Percentiles rank a stretch among this genome's conserved stretches.
phyloP scores from a whole-genome alignment of 2,888 invertebrate species.

The Sinelater perroti region DNA sequence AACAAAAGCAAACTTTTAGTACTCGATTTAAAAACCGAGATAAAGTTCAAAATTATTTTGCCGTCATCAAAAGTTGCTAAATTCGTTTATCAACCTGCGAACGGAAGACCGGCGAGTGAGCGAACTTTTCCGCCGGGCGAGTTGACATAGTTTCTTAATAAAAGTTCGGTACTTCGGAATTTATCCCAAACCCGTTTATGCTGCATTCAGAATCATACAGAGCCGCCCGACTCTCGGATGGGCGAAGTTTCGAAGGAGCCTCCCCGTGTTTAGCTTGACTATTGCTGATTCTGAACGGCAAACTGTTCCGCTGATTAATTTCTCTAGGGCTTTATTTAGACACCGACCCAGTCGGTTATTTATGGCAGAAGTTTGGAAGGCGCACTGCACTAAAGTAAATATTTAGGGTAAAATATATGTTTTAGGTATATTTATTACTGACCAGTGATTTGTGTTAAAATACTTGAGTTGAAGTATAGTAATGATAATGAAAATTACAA shows the following conservation, averaged over 20 bases:
- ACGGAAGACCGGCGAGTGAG: neutral
- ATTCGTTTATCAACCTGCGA: constrained; percentile 3
- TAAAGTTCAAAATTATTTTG: too few species aligned
- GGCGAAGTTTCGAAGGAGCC: constrained; percentile 1
- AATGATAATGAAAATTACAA: too few species aligned
- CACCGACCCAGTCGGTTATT: too few species aligned
- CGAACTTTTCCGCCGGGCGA: constrained; percentile 8
- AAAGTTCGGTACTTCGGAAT: constrained; percentile 14
- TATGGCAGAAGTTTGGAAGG: too few species aligned
- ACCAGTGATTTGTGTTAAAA: too few species aligned
- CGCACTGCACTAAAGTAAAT: too few species aligned
- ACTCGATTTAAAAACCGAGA: neutral
- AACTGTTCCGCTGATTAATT: constrained; percentile 4
- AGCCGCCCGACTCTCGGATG: constrained; percentile 11
- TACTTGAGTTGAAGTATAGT: too few species aligned
- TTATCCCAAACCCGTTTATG: constrained; percentile 15
- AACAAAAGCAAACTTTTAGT: neutral
- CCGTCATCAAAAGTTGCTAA: neutral
- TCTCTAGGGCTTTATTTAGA: neutral
- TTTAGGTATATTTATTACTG: too few species aligned
- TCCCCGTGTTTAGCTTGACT: constrained; percentile 4
- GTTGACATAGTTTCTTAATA: constrained; percentile 18
- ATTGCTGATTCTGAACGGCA: too few species aligned
- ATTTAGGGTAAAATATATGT: too few species aligned
- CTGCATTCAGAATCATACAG: constrained; percentile 15